Percentiles rank a stretch among this genome's conserved stretches.
phyloP scores from a whole-genome alignment of 2,113 vertebrate species.

The Psephotus haematonotus region DNA sequence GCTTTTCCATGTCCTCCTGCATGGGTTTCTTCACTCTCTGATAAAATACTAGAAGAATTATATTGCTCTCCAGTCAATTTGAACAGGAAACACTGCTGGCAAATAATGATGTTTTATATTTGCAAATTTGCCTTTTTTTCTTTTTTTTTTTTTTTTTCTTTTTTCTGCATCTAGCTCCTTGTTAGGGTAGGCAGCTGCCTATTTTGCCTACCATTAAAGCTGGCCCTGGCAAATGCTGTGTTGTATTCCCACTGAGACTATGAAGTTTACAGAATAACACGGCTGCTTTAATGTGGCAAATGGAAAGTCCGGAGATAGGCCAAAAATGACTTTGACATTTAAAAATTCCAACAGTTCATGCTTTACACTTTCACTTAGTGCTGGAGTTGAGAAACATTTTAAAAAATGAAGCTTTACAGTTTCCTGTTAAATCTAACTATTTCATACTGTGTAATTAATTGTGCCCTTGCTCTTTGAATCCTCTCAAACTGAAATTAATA shows the following conservation, averaged over 20 bases:
- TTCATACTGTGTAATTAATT: conserved; percentile 49
- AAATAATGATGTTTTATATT: not conserved
- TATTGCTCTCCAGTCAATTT: not conserved
- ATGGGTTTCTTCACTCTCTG: not conserved
- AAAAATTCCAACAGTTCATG: not conserved
- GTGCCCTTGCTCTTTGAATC: conserved; percentile 10
- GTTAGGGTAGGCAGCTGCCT: not conserved
- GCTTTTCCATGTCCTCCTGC: not conserved
- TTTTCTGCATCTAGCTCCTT: not conserved
- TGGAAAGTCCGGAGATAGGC: not conserved
- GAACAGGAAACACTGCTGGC: not conserved
- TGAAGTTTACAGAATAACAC: conserved; percentile 35
- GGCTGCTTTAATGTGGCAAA: conserved; percentile 28
- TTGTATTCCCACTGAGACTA: conserved; percentile 3
- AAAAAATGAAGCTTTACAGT: conserved; percentile 22
- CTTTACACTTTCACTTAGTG: conserved; percentile 15
- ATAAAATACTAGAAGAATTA: not conserved
- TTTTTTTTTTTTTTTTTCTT: not conserved
- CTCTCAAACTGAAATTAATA: conserved; percentile 49
- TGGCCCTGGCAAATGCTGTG: not conserved
- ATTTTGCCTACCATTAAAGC: not conserved
- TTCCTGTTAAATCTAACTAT: conserved; percentile 38
- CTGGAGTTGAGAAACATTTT: not conserved
- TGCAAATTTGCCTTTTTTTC: not conserved
- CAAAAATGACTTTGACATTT: conserved; percentile 48